Evolutionary conservation across 2,888 invertebrate species (phyloP), one percentile per base, ranked within the genome.

Genomic region (Omphaloscelis lunosa): DNA sequence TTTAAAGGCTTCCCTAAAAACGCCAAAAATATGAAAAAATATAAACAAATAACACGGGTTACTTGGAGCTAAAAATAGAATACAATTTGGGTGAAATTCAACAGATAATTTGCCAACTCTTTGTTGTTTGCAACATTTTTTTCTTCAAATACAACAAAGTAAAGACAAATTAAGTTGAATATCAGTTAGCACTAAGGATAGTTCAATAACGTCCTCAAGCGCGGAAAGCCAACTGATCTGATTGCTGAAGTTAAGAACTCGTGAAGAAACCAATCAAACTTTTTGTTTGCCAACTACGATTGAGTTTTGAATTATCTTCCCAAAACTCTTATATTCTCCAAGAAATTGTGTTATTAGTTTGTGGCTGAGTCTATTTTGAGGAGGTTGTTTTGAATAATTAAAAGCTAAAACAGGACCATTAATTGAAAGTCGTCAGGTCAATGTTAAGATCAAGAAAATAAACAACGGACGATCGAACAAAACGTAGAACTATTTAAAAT

Each of bases 281-380:
- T 88, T 81, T 86, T 84, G 82, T 84, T 90, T 75, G 66, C 69
- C 45, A 87, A 85, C 86, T 86, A 80, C 66, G 86, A 90, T 87
- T 84, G 80, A 79, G 75, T 77, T 86, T 77, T 78, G 63, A 83
- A 82, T 82, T 77, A 71, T 77, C 51, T 79, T 74, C 69, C 68
- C 53, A 61, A 72, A 72, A 67, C 41, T 34, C 59, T 81, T 63
- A 66, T 48, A 66, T 65, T 56, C 34, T 41, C 27, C 58, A 58
- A 63, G 23, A 75, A 71, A 72, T 48, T 53, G 29, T 78, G 41
- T 75, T 72, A 77, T 66, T 73, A 73, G 80, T 78, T 78, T 62
- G 58, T 58, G 53, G 65, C 63, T 71, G n/a, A 23, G 27, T 75
- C 63, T 79, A 69, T 72, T 88, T 75, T 72, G 39, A 77, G 53